Base-by-base conservation (phyloP, 2,888 invertebrate species). In the Selenia dentaria region DNA sequence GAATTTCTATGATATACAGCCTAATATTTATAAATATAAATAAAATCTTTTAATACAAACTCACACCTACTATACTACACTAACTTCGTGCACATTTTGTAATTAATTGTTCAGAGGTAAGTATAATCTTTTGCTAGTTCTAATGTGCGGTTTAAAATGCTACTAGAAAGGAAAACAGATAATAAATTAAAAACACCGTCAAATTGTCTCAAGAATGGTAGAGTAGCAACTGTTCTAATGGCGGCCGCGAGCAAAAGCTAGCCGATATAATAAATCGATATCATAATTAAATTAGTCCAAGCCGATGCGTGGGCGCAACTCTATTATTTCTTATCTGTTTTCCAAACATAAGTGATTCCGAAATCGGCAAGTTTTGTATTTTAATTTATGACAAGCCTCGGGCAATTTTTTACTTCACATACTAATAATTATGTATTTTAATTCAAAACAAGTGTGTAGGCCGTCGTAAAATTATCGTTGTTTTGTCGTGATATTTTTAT, bases 201-300 rank as follows among this genome's bases (percentile, higher is more conserved):
- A 8, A 8, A 8, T 22, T 25, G 10, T 37, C 31, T 37, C 43
- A 43, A 43, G 37, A 36, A 25, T 9, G 6, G 22, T 12, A 25
- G 27, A 32, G 31, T 12, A 22, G 5, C 31, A 11, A 33, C 32
- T 29, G 38, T 29, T 46, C 27, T 44, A 57, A 55, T 66, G 59
- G 35, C 12, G 12, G 16, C 47, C 41, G 41, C 37, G 13, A 41
- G 41, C 37, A 27, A 34, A 36, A 48, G 11, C 31, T 31, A 31
- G 31, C 10, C 34, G 70, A 59, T 64, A 64, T 76, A 70, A 57
- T 59, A 58, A 69, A 73, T 73, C 72, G 67, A 70, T 64, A 65
- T 70, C 69, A 70, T 82, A 81, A 83, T 83, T 81, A 75, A 81
- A 83, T 82, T 81, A 77, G 74, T 74, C 59, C 64, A 64, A 64